Base-by-base conservation (phyloP, 2,113 vertebrate genomes). In the Mola mola region DNA sequence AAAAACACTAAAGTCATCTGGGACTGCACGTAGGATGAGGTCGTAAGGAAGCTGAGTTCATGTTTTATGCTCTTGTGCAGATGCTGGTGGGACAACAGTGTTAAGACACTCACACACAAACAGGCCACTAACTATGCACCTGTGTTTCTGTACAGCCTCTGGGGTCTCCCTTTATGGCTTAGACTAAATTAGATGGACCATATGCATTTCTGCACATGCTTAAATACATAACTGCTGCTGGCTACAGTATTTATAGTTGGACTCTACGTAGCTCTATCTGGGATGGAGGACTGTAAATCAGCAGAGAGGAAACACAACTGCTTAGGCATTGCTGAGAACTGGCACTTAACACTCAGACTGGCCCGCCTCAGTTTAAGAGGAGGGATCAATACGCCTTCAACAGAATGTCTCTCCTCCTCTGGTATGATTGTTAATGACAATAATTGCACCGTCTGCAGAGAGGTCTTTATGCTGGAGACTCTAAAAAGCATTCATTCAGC, bases 131-230 rank as follows among this genome's bases (percentile, higher is more conserved):
- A 85, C 72, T 63, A 75, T 85, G 85, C 88, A 88, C 85, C 87
- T 90, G 87, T 86, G 88, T 88, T 83, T 73, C 89, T 84, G 79
- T 62, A 82, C 78, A 83, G 87, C 85, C 90, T 87, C 82, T 73
- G 75, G 84, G 88, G 85, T 84, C 83, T 90, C 86, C 84, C 86
- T 89, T 90, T 91, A 90, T 90, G 87, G 88, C 84, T 89, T 83
- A 80, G 87, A 91, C 90, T 86, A 88, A 86, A 88, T 90, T 90
- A 89, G 85, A 89, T 86, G 60, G 87, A 88, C 87, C 85, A 87
- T 91, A 89, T 88, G 87, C 87, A 87, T 90, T 90, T 90, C 86
- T 90, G 72, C 88, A 88, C 86, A 85, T 89, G 81, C 85, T 89
- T 86, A 90, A 89, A 90, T 90, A 89, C 84, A 87, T 88, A 92